Percentiles rank a stretch among this genome's conserved stretches.
Conservation (phyloP, 2,888 invertebrate genomes). For the Ichneumoninae sp. region DNA sequence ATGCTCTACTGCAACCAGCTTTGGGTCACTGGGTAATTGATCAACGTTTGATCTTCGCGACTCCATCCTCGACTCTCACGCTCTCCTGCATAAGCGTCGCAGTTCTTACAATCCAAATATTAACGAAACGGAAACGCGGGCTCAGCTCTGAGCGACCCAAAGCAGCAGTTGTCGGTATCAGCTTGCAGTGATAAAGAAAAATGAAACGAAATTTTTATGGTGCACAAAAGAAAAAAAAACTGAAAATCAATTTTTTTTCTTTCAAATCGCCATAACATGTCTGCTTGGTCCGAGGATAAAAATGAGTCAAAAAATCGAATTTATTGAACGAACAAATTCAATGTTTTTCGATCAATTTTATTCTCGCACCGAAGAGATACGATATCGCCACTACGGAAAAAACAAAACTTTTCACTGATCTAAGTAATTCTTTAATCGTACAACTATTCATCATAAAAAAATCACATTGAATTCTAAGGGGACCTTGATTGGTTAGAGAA, state of each 20-base stretch:
- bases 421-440: background rate
- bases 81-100: background rate
- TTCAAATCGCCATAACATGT: background rate
- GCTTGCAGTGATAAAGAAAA: background rate
- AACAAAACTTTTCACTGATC: background rate
- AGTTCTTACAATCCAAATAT: background rate
- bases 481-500: background rate
- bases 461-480: background rate
- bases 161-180: background rate
- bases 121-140: background rate
- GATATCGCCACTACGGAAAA: background rate
- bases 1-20: slow-evolving; percentile 65
- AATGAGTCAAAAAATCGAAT: background rate
- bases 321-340: background rate
- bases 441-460: background rate
- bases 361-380: background rate
- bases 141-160: background rate
- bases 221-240: background rate
- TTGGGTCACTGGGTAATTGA: slow-evolving; percentile 73
- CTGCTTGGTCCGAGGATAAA: background rate
- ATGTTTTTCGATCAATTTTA: background rate
- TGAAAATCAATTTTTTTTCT: background rate
- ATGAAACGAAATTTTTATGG: background rate
- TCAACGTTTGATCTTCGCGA: slow-evolving; percentile 60
- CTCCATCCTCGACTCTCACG: slow-evolving; percentile 5